Percentiles rank a stretch among this genome's conserved stretches.
Conservation (phyloP, 2,888 invertebrate species). For the Ectropis crepuscularia region DNA sequence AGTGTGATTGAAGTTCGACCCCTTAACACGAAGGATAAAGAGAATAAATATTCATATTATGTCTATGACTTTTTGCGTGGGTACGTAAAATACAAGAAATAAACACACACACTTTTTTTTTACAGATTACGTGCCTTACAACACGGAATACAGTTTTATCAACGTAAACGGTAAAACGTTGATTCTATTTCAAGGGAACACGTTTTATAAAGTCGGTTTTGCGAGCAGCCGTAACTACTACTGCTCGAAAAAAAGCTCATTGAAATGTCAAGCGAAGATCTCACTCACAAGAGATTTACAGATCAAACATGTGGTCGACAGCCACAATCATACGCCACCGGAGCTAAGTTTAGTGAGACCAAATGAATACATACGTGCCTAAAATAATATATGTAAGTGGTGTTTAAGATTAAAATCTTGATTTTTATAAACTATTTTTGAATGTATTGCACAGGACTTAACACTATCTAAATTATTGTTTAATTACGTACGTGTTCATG, state of each 20-base stretch:
- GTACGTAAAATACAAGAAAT: too few relatives aligned
- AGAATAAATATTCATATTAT: too few relatives aligned
- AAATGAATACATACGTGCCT: not conserved
- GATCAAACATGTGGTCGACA: not conserved
- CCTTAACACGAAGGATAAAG: too few relatives aligned
- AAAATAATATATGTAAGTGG: not conserved
- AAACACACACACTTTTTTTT: not conserved
- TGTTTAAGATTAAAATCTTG: not conserved
- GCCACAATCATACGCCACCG: not conserved
- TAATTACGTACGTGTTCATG: too few relatives aligned
- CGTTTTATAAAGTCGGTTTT: not conserved
- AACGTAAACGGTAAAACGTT: not conserved
- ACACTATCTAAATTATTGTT: too few relatives aligned
- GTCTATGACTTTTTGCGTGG: too few relatives aligned
- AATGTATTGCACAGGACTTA: too few relatives aligned
- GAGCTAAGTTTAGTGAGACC: not conserved
- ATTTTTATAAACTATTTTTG: too few relatives aligned
- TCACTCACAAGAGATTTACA: not conserved
- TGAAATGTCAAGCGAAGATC: not conserved
- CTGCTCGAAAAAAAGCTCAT: slow-evolving; percentile 1
- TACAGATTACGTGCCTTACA: not conserved
- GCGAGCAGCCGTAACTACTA: slow-evolving; percentile 1
- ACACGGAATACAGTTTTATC: not conserved
- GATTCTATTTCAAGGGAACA: not conserved
- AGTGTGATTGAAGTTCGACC: too few relatives aligned